phyloP scores from a whole-genome alignment of 2,797 vertebrate species.

The Coendou prehensilis region DNA sequence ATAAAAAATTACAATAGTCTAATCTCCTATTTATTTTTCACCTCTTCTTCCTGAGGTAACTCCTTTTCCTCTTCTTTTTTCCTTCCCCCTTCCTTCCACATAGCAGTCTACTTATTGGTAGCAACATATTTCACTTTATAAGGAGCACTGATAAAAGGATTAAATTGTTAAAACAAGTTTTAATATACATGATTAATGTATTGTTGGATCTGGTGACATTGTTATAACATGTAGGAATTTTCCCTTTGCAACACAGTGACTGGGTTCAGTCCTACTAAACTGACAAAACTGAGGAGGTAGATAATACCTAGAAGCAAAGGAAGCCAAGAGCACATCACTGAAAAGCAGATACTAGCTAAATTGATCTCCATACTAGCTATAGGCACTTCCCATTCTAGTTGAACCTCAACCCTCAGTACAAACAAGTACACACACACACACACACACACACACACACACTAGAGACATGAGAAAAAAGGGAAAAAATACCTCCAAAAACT shows the following conservation, averaged over 20 bases:
- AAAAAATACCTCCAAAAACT: background rate
- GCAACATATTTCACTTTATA: background rate
- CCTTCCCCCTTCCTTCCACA: background rate
- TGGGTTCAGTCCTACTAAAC: background rate
- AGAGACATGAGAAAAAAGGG: background rate
- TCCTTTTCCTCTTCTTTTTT: background rate
- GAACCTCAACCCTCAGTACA: background rate
- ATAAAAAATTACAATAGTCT: background rate
- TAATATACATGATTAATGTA: background rate
- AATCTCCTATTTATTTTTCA: background rate
- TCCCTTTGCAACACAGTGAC: background rate
- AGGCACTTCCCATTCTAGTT: background rate
- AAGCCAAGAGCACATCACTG: background rate
- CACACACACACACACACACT: background rate
- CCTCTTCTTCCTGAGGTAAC: background rate
- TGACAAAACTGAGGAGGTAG: background rate
- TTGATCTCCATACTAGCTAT: background rate
- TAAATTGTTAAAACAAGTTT: background rate
- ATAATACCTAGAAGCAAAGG: background rate
- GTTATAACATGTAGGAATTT: background rate
- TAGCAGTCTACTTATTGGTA: background rate
- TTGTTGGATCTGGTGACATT: background rate
- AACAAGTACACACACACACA: no score
- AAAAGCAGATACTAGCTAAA: background rate
- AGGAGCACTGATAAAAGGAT: background rate